A percentile compares a stretch with the other conserved stretches of the same genome.
Conservation (phyloP, 2,888 invertebrate genomes). For the Drosophila seclusa region DNA sequence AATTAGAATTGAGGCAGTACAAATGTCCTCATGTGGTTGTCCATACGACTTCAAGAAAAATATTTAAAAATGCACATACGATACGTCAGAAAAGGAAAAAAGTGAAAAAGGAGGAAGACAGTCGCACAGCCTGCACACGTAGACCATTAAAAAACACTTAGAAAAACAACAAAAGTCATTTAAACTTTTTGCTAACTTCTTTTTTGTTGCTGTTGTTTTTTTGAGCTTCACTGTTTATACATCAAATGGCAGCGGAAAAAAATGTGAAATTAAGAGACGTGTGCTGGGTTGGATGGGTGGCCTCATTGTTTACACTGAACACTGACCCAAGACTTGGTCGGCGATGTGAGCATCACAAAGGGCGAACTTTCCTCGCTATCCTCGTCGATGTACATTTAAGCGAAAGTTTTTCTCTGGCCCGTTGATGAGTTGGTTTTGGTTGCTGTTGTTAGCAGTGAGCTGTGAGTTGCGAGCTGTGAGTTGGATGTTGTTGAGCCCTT, state of each 20-base stretch:
- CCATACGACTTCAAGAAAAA: slow-evolving; percentile 31
- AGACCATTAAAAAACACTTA: slow-evolving; percentile 80
- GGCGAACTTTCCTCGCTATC: slow-evolving; percentile 88
- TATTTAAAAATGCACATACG: slow-evolving; percentile 58
- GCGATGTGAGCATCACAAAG: slow-evolving; percentile 89
- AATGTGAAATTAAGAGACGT: slow-evolving; percentile 75
- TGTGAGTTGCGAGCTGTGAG: slow-evolving; percentile 14
- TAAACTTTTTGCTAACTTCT: slow-evolving; percentile 76
- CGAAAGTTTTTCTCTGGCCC: slow-evolving; percentile 63
- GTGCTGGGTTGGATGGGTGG: slow-evolving; percentile 51
- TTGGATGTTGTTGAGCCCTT: slow-evolving; percentile 21
- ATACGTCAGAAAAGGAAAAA: slow-evolving; percentile 34
- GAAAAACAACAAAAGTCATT: slow-evolving; percentile 81
- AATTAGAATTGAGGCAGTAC: background rate
- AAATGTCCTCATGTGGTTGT: slow-evolving; percentile 20
- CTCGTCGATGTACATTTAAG: slow-evolving; percentile 86
- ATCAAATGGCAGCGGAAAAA: slow-evolving; percentile 52
- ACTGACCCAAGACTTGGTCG: slow-evolving; percentile 87
- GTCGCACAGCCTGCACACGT: slow-evolving; percentile 63
- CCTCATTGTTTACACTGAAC: slow-evolving; percentile 81
- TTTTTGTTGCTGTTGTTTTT: slow-evolving; percentile 11
- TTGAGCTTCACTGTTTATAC: slow-evolving; percentile 41
- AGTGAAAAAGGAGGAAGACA: background rate
- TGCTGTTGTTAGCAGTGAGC: slow-evolving; percentile 14
- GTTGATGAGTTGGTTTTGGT: slow-evolving; percentile 48